Percentiles rank a stretch among this genome's conserved stretches.
Evolutionary conservation across 1,140 invertebrate species (phyloP).

Genomic region (Drosophila sucinea): DNA sequence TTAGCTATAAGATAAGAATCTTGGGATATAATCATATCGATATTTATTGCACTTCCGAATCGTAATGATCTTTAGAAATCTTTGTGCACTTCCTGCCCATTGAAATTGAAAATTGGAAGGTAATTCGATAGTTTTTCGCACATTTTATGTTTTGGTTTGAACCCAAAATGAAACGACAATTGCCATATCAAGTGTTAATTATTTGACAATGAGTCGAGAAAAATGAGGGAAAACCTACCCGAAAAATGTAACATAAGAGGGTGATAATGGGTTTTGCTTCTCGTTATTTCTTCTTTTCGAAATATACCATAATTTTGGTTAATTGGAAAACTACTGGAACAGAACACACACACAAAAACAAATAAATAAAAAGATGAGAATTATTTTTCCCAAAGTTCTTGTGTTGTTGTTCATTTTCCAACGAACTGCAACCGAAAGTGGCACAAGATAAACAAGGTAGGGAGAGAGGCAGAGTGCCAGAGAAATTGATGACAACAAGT

Average conservation of each 20-base stretch:
- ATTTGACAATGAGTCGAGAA: slow-evolving; percentile 73
- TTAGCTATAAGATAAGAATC: slow-evolving; percentile 29
- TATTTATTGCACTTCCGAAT: slow-evolving; percentile 59
- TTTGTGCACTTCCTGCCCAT: slow-evolving; percentile 69
- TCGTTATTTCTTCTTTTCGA: slow-evolving; percentile 42
- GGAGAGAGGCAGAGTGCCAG: slow-evolving; percentile 33
- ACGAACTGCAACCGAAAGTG: slow-evolving; percentile 72
- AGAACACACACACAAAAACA: slow-evolving; percentile 68
- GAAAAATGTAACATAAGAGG: slow-evolving; percentile 9
- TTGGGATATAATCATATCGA: neutral
- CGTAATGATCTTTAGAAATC: slow-evolving; percentile 8
- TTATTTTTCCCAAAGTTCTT: slow-evolving; percentile 53
- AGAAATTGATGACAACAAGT: slow-evolving; percentile 79
- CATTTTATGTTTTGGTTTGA: slow-evolving; percentile 36
- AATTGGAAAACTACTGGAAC: slow-evolving; percentile 78
- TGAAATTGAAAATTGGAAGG: slow-evolving; percentile 23
- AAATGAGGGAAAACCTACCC: slow-evolving; percentile 24
- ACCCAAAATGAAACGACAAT: slow-evolving; percentile 39
- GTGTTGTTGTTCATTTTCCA: slow-evolving; percentile 40
- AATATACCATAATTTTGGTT: slow-evolving; percentile 53
- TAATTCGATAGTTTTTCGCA: slow-evolving; percentile 78
- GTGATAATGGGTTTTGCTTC: neutral
- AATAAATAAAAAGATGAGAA: slow-evolving; percentile 43
- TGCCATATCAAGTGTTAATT: slow-evolving; percentile 80
- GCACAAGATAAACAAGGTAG: slow-evolving; percentile 33